Evolutionary conservation across 2,797 vertebrate genomes (phyloP).

Genomic region (Sciurus carolinensis): DNA sequence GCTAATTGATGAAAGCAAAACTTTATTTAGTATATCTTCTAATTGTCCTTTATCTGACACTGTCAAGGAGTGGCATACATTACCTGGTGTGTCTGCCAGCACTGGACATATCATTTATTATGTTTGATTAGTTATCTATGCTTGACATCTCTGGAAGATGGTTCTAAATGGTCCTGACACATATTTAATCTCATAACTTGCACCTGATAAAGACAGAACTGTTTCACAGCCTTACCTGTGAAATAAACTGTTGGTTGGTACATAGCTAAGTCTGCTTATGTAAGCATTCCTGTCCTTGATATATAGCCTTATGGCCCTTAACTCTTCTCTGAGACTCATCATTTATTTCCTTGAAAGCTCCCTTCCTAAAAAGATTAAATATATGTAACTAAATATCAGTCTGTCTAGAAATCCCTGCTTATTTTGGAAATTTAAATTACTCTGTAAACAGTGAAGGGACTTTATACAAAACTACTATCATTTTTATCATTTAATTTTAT

Average conservation of each 20-base stretch:
- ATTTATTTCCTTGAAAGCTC: neutral
- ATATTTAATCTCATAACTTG: neutral
- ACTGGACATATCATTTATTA: neutral
- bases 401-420: neutral
- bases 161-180: neutral
- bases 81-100: neutral
- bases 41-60: neutral
- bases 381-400: neutral
- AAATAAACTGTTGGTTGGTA: neutral
- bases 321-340: neutral
- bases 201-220: neutral
- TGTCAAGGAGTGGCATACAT: neutral
- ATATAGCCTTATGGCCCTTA: neutral
- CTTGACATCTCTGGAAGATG: conserved; percentile 10
- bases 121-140: neutral
- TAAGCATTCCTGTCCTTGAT: conserved; percentile 1
- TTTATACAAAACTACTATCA: neutral
- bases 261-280: neutral
- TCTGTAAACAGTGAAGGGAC: neutral
- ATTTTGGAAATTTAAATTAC: conserved; percentile 44
- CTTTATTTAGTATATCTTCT: neutral
- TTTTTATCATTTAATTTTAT: neutral
- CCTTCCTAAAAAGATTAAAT: conserved; percentile 35
- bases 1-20: neutral
- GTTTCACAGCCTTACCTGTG: neutral